phyloP scores from a whole-genome alignment of 30 jellyfish, hydroid and myxozoan species.

The Rhopilema esculentum region DNA sequence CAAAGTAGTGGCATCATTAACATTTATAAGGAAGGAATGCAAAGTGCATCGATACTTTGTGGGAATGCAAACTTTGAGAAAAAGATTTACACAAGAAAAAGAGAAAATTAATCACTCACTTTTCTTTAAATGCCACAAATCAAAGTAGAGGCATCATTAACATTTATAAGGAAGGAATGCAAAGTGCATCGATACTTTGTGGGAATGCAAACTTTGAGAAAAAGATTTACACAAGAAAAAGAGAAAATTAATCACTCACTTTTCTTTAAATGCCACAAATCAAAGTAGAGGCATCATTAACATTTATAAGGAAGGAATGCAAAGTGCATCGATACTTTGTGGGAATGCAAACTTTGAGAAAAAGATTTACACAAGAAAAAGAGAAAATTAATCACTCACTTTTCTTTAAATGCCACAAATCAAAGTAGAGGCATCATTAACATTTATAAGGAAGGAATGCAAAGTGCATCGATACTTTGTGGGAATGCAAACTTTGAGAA shows the following conservation, averaged over 20 bases:
- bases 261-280: slow-evolving; percentile 7
- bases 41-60: background rate
- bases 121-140: slow-evolving; percentile 7
- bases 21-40: background rate
- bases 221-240: background rate
- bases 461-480: too few relatives aligned
- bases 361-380: background rate
- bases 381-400: background rate
- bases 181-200: background rate
- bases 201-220: background rate
- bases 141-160: background rate
- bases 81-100: background rate
- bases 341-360: background rate
- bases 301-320: background rate
- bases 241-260: background rate
- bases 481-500: too few relatives aligned
- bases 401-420: slow-evolving; percentile 7
- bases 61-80: background rate
- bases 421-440: background rate
- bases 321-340: background rate
- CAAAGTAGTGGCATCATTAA: background rate
- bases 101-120: background rate
- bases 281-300: background rate
- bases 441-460: too few relatives aligned
- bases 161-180: background rate